Conservation (phyloP, 2,113 vertebrate genomes). For the Brevimyrus niger region DNA sequence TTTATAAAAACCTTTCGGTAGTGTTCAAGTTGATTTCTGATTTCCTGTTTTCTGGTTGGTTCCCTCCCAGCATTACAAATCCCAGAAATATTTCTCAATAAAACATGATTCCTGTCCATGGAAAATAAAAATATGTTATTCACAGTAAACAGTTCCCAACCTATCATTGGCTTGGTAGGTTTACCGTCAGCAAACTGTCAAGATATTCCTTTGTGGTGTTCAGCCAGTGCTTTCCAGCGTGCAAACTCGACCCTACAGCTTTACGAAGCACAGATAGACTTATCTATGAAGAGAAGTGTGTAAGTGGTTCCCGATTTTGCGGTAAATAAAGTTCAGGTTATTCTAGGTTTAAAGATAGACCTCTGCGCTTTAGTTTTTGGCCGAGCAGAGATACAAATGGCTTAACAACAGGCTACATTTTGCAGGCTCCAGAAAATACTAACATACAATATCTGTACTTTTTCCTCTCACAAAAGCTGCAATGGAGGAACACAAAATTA, state of each 20-base stretch:
- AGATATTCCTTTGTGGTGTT: background rate
- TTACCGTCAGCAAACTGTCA: background rate
- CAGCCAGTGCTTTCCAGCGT: no score
- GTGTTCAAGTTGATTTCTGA: background rate
- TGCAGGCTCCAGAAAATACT: background rate
- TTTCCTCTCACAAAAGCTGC: background rate
- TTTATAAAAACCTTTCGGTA: slow-evolving; percentile 51
- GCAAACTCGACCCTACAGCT: background rate
- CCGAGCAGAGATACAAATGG: background rate
- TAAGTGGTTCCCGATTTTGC: background rate
- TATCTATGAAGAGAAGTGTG: background rate
- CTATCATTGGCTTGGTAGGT: background rate
- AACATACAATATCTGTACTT: background rate
- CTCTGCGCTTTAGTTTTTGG: background rate
- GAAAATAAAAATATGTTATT: slow-evolving; percentile 8
- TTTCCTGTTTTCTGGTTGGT: slow-evolving; percentile 3
- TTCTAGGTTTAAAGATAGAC: background rate
- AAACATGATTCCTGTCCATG: background rate
- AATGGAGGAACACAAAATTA: background rate
- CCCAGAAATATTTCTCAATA: background rate
- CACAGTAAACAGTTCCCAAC: background rate
- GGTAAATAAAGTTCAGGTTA: background rate
- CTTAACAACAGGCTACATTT: background rate
- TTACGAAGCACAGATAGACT: background rate
- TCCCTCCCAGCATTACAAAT: background rate